Evolutionary conservation across 1,140 invertebrate genomes (phyloP), one percentile per base, ranked within the genome.

Genomic region (Drosophila funebris): DNA sequence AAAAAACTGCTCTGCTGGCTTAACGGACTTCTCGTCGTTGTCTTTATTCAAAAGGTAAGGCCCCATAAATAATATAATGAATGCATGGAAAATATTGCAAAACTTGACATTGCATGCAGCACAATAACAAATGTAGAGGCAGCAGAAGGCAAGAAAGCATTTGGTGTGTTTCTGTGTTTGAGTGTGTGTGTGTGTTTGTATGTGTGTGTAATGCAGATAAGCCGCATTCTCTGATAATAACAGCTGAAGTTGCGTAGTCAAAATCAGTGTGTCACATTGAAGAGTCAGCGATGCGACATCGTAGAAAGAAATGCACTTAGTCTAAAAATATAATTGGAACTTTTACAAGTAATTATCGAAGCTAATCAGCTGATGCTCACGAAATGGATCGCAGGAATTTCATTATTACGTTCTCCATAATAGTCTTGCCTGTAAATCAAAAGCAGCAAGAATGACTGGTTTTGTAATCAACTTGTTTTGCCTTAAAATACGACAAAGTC

Each of bases 1-100:
- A 29, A 53, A 52, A 52, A 54, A 76, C 37, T 68, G 70, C 70
- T 56, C 53, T 53, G 70, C 44, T 76, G 73, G 73, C 70, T 73
- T 68, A 44, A 57, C 70, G 31, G 57, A 76, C 37, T 62, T 73
- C 27, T 27, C 37, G 13, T 52, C 39, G 50, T 36, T 58, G 46
- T 48, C 39, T 54, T 46, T 39, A 44, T 37, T 48, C 16, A 75
- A 61, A 76, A 78, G 76, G 76, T 78, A 29, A 75, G 73, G 14
- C 56, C 41, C 18, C n/a, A 50, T n/a, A 22, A 31, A 53, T 33
- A 53, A 53, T 41, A 53, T 33, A 53, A 53, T 41, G 7, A 54
- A 63, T 37, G 39, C 57, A 68, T 41, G 41, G n/a, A 69, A 48
- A 58, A 20, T 46, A 43, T 57, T 57, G 60, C 41, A 16, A 66